Evolutionary conservation across 2,888 invertebrate genomes (phyloP).

Genomic region (Drosophila picticornis): DNA sequence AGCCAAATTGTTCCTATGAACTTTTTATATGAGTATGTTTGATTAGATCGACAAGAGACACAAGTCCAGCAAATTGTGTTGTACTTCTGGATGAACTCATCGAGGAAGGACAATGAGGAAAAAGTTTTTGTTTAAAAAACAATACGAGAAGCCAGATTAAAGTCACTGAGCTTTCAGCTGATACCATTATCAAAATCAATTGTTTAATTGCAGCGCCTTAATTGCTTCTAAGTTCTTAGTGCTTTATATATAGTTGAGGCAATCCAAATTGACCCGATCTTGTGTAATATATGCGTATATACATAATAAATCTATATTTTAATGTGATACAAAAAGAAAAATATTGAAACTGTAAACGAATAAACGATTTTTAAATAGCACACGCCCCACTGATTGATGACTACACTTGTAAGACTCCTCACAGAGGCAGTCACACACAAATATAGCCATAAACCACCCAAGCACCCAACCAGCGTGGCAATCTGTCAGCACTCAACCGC

Average conservation of each 20-base stretch:
- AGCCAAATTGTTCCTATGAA: slow-evolving; percentile 31
- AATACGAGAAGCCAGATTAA: neutral
- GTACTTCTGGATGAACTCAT: neutral
- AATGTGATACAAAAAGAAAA: slow-evolving; percentile 72
- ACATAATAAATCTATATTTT: slow-evolving; percentile 64
- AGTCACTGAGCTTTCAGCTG: neutral
- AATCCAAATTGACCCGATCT: slow-evolving; percentile 27
- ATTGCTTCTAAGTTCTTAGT: slow-evolving; percentile 50
- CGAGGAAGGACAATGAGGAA: neutral
- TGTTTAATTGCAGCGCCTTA: slow-evolving; percentile 22
- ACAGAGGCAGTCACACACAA: slow-evolving; percentile 4
- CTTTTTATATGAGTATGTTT: slow-evolving; percentile 5
- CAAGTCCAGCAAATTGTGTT: neutral
- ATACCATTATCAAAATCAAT: slow-evolving; percentile 29
- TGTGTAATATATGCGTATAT: slow-evolving; percentile 66
- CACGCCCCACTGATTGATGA: slow-evolving; percentile 61
- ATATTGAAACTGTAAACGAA: slow-evolving; percentile 58
- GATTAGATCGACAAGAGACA: neutral
- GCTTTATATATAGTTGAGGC: slow-evolving; percentile 59
- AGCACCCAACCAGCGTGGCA: slow-evolving; percentile 33
- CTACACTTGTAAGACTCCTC: slow-evolving; percentile 54
- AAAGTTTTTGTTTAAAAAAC: neutral
- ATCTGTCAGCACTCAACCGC: slow-evolving; percentile 67
- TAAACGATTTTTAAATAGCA: slow-evolving; percentile 71
- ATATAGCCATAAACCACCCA: slow-evolving; percentile 6